A percentile compares a stretch with the other conserved stretches of the same genome.
These are phyloP conservation scores for Smutsia gigantea DNA, from an alignment of 2,797 vertebrate genomes.

Conservation along the genomic window DNA sequence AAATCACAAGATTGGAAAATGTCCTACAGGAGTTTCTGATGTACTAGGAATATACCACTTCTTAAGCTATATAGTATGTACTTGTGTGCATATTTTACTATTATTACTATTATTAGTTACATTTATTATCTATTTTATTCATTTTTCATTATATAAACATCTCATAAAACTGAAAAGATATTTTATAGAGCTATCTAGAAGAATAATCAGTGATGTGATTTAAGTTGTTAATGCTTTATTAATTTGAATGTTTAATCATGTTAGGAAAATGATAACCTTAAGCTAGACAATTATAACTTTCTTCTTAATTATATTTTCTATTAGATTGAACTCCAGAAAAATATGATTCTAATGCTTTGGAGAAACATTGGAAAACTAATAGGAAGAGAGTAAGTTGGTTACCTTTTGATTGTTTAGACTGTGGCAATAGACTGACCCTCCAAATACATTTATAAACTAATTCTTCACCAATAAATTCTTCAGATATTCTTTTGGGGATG, in stretches of 20 bases:
- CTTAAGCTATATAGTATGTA: not conserved
- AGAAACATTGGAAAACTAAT: not conserved
- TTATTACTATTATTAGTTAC: not conserved
- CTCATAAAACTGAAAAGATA: not conserved
- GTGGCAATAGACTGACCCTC: not conserved
- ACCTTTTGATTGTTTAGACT: not conserved
- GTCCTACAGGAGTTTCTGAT: not conserved
- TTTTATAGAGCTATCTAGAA: not conserved
- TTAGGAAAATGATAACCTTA: not conserved
- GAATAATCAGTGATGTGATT: not conserved
- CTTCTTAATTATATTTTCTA: not conserved
- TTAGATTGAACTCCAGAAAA: not conserved
- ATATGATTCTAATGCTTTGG: not conserved
- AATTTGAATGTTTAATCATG: not conserved
- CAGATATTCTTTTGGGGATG: not conserved
- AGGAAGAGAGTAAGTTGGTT: not conserved
- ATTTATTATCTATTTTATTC: not conserved
- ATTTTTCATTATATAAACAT: not conserved
- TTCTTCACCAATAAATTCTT: not conserved
- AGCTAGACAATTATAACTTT: not conserved
- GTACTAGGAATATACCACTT: not conserved
- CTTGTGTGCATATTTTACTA: not conserved
- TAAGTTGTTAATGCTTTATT: not conserved
- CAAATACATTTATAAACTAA: not conserved
- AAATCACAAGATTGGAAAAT: not conserved